Percentiles rank a stretch among this genome's conserved stretches.
Conservation (phyloP, 2,888 invertebrate genomes). For the Sclerodermus sp. region DNA sequence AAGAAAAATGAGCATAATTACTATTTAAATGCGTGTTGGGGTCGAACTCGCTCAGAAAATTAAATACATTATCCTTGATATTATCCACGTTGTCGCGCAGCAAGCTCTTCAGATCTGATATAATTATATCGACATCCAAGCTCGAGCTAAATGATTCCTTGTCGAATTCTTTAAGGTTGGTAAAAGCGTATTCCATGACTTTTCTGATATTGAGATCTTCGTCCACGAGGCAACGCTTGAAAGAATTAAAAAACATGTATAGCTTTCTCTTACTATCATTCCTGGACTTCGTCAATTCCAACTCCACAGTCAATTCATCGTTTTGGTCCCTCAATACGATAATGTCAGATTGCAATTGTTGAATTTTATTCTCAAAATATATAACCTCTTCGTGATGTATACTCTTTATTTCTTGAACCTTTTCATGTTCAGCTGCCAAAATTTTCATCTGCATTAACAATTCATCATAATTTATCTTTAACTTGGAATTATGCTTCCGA, state of each 20-base stretch:
- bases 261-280: too few relatives aligned
- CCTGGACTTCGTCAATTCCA: constrained; percentile 57
- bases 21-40: too few relatives aligned
- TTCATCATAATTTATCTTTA: constrained; percentile 61
- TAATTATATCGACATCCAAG: too few relatives aligned
- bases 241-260: background rate
- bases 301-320: constrained; percentile 78
- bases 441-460: constrained; percentile 60
- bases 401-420: constrained; percentile 40
- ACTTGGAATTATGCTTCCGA: constrained; percentile 66
- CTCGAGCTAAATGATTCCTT: too few relatives aligned
- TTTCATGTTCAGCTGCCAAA: constrained; percentile 45
- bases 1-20: too few relatives aligned
- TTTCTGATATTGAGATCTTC: too few relatives aligned
- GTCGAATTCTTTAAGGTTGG: too few relatives aligned
- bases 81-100: too few relatives aligned
- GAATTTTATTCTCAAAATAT: constrained; percentile 65
- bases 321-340: constrained; percentile 76
- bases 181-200: too few relatives aligned
- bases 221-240: background rate
- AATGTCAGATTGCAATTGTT: constrained; percentile 68
- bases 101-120: too few relatives aligned
- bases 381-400: constrained; percentile 62
- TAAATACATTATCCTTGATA: too few relatives aligned
- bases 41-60: too few relatives aligned